Evolutionary conservation across 2,113 vertebrate species (phyloP), one percentile per base, ranked within the genome.

Genomic region (Oryzias curvinotus): DNA sequence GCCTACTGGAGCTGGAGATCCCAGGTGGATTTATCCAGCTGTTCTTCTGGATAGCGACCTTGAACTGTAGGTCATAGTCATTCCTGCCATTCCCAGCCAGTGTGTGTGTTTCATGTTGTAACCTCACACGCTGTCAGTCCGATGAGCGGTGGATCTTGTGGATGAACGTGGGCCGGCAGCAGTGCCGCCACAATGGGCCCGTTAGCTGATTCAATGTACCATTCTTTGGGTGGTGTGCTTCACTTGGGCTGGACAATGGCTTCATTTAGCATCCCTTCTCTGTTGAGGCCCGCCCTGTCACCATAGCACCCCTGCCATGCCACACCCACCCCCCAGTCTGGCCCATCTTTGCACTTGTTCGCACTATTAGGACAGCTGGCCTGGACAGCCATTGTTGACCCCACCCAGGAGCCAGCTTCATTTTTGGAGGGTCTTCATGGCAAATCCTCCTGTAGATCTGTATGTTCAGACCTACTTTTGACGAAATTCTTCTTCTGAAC

Each of bases 181-280:
- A 53, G 67, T 1, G 49, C 53, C 76, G 17, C 81, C 84, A 93
- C 90, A 93, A 92, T 90, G 66, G 75, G 85, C 77, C 80, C 84
- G 86, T 92, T 90, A 81, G 77, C 71, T 75, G 64, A 91, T 86
- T 92, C 80, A 92, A 91, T 92, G 85, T 88, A 75, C 86, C 78
- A 79, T 90, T 91, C 89, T 91, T 78, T 75, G 76, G 49, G 62
- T 62, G 75, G 81, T 90, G 88, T 89, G 91, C 87, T 89, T 91
- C 85, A 88, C 87, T 91, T 88, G 83, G 87, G 87, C 77, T 75
- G 84, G 85, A 93, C 92, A 92, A 92, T 91, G 68, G 86, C 73
- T 71, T 91, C 88, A 89, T 90, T 91, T 91, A 85, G 74, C 88
- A 82, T 90, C 89, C 45, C 89, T 78, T 77, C 78, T 84, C 71